Percentiles rank a stretch among this genome's conserved stretches.
Conservation (phyloP, 2,888 invertebrate species). For the Augochlorella aurata region DNA sequence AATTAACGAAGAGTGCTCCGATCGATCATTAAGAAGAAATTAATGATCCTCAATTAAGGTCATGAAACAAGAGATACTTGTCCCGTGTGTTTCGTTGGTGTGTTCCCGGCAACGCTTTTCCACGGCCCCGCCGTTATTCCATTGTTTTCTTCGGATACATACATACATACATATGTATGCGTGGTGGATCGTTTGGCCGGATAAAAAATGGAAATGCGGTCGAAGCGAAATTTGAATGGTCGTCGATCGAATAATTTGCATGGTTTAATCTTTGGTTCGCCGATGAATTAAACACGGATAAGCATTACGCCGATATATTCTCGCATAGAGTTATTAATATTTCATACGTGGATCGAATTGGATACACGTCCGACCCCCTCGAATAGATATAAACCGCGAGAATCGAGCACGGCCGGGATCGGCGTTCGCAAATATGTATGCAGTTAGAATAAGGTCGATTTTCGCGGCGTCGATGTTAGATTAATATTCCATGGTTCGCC, state of each 20-base stretch:
- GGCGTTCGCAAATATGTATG: slow-evolving; percentile 8
- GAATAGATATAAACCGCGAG: neutral
- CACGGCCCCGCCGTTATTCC: neutral
- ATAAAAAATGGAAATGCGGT: too few species aligned
- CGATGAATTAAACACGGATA: neutral
- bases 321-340: neutral
- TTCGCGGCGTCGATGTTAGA: slow-evolving; percentile 58
- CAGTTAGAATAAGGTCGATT: slow-evolving; percentile 58
- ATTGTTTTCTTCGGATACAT: neutral
- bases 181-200: neutral
- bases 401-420: neutral
- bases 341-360: neutral
- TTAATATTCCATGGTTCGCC: slow-evolving; percentile 63
- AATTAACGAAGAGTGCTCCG: slow-evolving; percentile 11
- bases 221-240: neutral
- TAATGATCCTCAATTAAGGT: slow-evolving; percentile 38
- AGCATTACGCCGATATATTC: too few species aligned
- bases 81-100: slow-evolving; percentile 13
- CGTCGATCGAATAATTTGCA: neutral
- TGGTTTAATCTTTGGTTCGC: neutral
- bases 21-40: slow-evolving; percentile 49
- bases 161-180: neutral
- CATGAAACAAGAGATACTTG: slow-evolving; percentile 21
- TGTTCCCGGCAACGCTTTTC: neutral
- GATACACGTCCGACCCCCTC: neutral